These are phyloP conservation scores for Xiphias gladius DNA, from an alignment of 2,113 vertebrate species.

Conservation along the genomic window DNA sequence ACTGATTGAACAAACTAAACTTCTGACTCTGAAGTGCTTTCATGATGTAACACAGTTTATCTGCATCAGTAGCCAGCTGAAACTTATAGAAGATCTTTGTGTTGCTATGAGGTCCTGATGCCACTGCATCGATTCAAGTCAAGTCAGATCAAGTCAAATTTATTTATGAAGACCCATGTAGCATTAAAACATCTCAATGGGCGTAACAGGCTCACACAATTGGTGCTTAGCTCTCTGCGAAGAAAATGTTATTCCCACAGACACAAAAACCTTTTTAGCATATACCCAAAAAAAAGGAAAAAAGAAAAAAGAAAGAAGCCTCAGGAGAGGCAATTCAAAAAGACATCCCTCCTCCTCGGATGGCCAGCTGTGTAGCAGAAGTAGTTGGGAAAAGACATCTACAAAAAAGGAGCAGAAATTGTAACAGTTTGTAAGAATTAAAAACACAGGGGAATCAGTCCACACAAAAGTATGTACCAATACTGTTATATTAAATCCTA, in stretches of 20 bases:
- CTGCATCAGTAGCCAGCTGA: not conserved
- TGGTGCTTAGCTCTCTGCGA: slow-evolving; percentile 27
- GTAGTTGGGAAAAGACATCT: slow-evolving; percentile 19
- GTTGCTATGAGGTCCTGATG: not conserved
- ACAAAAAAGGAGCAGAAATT: slow-evolving; percentile 5
- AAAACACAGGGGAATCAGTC: slow-evolving; percentile 26
- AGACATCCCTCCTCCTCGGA: slow-evolving; percentile 48
- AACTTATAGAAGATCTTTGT: not conserved
- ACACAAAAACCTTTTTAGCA: slow-evolving; percentile 26
- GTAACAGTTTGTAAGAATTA: slow-evolving; percentile 15
- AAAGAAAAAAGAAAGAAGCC: slow-evolving; percentile 44
- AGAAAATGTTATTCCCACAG: slow-evolving; percentile 32
- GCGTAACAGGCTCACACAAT: slow-evolving; percentile 16
- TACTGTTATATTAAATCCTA: slow-evolving; percentile 21
- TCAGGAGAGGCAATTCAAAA: slow-evolving; percentile 58
- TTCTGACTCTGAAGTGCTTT: slow-evolving; percentile 33
- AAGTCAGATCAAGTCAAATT: slow-evolving; percentile 5
- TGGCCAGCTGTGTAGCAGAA: slow-evolving; percentile 32
- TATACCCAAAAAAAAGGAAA: slow-evolving; percentile 27
- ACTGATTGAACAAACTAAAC: slow-evolving; percentile 35
- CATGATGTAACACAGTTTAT: slow-evolving; percentile 1
- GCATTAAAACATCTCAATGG: slow-evolving; percentile 21
- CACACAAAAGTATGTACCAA: slow-evolving; percentile 2
- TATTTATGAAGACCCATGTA: not conserved
- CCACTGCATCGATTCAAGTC: not conserved